Conservation (phyloP, 2,888 invertebrate species). For the Lithophane ornitopus region DNA sequence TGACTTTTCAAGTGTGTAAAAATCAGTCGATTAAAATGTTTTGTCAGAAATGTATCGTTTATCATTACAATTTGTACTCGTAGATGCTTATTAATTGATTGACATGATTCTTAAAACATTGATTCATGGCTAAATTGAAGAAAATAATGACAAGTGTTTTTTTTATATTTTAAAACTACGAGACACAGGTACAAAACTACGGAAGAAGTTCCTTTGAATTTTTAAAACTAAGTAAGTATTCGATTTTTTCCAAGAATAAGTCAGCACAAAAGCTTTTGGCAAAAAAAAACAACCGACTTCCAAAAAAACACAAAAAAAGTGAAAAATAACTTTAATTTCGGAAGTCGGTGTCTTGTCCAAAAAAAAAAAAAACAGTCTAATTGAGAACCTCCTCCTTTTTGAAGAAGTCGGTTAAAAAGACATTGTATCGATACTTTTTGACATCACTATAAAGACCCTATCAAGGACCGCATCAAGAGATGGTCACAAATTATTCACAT, state of each 20-base stretch:
- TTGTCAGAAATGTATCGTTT: not conserved
- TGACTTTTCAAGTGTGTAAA: not conserved
- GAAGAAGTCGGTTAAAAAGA: too few species aligned
- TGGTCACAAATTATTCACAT: slow-evolving; percentile 62
- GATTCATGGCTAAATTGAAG: not conserved
- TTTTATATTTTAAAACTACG: not conserved
- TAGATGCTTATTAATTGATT: not conserved
- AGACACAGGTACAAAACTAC: not conserved
- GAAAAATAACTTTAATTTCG: too few species aligned
- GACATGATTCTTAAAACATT: too few species aligned
- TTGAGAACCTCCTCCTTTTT: too few species aligned
- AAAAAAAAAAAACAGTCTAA: too few species aligned
- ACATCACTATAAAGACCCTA: slow-evolving; percentile 35
- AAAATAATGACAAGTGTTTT: not conserved
- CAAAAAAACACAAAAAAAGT: too few species aligned
- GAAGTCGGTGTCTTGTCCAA: too few species aligned
- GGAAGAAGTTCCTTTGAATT: not conserved
- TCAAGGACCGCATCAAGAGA: slow-evolving; percentile 41
- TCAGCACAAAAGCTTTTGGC: too few species aligned
- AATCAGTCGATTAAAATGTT: not conserved
- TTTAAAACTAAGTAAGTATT: not conserved
- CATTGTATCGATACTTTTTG: not conserved
- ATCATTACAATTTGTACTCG: not conserved
- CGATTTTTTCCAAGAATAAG: not conserved
- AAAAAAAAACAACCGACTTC: too few species aligned